These are phyloP conservation scores for Chelonus formosanus DNA, from an alignment of 2,888 invertebrate species.

Conservation along the genomic window DNA sequence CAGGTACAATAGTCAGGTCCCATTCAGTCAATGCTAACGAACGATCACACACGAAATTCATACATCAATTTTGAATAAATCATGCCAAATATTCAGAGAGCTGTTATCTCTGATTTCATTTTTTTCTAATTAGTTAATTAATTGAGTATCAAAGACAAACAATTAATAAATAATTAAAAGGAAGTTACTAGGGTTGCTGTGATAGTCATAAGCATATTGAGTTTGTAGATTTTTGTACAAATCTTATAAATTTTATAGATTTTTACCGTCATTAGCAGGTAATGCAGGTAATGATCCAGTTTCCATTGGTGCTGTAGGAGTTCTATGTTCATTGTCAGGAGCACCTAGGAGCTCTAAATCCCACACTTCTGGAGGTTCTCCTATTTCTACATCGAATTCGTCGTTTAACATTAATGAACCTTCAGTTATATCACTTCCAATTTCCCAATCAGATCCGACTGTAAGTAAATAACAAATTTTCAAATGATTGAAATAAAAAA, in stretches of 20 bases:
- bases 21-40: conserved; percentile 51
- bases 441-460: conserved; percentile 82
- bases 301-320: conserved; percentile 44
- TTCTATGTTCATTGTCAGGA: conserved; percentile 39
- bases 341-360: conserved; percentile 37
- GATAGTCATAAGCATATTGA: not conserved
- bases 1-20: conserved; percentile 55
- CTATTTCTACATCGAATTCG: conserved; percentile 46
- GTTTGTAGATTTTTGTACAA: no score
- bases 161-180: no score
- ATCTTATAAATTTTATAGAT: not conserved
- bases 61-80: conserved; percentile 8
- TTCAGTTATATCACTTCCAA: conserved; percentile 68
- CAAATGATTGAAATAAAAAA: conserved; percentile 8
- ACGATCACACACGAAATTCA: conserved; percentile 27
- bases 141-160: not conserved
- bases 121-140: conserved; percentile 16
- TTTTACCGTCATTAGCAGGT: conserved; percentile 45
- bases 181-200: no score
- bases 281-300: conserved; percentile 52
- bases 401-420: conserved; percentile 59
- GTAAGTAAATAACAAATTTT: conserved; percentile 32
- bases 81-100: conserved; percentile 30
- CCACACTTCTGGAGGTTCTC: conserved; percentile 50
- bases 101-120: conserved; percentile 8